Evolutionary conservation across 2,113 vertebrate genomes (phyloP).

Genomic region (Nasalis larvatus): DNA sequence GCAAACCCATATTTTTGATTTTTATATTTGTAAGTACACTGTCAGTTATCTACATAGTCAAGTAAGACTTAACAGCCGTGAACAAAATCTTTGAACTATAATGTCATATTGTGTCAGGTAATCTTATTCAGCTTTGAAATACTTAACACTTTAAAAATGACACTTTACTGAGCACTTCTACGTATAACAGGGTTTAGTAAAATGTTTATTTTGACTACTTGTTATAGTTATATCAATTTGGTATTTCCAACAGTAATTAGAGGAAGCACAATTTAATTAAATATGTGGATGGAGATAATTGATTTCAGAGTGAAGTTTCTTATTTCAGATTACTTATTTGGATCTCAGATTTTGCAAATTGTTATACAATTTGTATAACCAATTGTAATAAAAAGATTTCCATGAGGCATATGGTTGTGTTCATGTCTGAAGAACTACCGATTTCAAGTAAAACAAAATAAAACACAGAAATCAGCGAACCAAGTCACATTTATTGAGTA

Average conservation of each 20-base stretch:
- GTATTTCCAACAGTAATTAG: not conserved
- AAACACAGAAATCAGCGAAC: not conserved
- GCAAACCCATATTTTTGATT: not conserved
- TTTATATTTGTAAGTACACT: not conserved
- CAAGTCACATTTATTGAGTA: not conserved
- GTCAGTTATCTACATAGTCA: not conserved
- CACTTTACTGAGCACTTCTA: not conserved
- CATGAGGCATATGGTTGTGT: not conserved
- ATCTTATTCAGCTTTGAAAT: conserved; percentile 13
- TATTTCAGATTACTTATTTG: conserved; percentile 20
- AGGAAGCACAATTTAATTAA: conserved; percentile 45
- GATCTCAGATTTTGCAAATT: not conserved
- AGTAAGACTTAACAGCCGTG: not conserved
- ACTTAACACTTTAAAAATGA: conserved; percentile 37
- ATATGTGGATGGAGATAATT: conserved; percentile 40
- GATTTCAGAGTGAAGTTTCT: conserved; percentile 12
- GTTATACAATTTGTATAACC: not conserved
- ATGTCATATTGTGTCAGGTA: not conserved
- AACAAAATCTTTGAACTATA: not conserved
- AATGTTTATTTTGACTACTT: conserved; percentile 24
- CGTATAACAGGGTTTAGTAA: conserved; percentile 10
- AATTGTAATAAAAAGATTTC: not conserved
- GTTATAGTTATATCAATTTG: not conserved
- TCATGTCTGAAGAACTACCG: not conserved
- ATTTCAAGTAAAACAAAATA: conserved; percentile 19